Evolutionary conservation across 2,113 vertebrate genomes (phyloP), one percentile per base, ranked within the genome.

Genomic region (Eublepharis macularius): DNA sequence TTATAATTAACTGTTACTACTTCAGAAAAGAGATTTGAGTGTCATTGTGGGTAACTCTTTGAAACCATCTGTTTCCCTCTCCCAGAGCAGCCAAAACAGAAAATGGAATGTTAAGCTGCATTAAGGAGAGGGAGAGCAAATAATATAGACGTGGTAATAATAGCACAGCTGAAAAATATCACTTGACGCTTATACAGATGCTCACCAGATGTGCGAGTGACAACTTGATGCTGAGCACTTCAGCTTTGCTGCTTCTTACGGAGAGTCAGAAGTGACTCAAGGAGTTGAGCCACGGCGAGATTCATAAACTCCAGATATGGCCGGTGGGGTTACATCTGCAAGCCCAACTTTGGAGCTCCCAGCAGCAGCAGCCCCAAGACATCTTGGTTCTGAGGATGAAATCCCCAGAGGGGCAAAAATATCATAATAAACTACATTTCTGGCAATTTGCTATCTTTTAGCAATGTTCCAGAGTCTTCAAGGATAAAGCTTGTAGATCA

Each of bases 1-100:
- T 45, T 75, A 83, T 83, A 83, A 83, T 83, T 83, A 82, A 74
- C 81, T n/a, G 54, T 54, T 84, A 70, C 65, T 39, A 51, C 80
- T 81, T 51, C 21, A 70, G 66, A 65, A 26, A 81, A 32, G 19
- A 26, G 47, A 36, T 51, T 51, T 81, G 65, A 51, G 65, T 39
- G 45, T 70, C 13, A 39, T 51, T 34, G 65, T 69, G 43, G 79
- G 45, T 68, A 81, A 69, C n/a, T n/a, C 43, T 24, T 34, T n/a
- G 19, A 68, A 81, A 49, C 65, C 73, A 66, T 76, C 43, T 84
- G 75, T 49, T 78, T n/a, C n/a, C 11, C 21, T 12, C 12, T 3
- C 12, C 76, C 51, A 9, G 12, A 43, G 34, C 63, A 54, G 74
- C 47, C 75, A 84, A 39, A 77, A 41, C 26, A 47, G 63, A n/a